Base-by-base conservation (phyloP, 2,797 vertebrate species). In the Acestrorhynchus altus region DNA sequence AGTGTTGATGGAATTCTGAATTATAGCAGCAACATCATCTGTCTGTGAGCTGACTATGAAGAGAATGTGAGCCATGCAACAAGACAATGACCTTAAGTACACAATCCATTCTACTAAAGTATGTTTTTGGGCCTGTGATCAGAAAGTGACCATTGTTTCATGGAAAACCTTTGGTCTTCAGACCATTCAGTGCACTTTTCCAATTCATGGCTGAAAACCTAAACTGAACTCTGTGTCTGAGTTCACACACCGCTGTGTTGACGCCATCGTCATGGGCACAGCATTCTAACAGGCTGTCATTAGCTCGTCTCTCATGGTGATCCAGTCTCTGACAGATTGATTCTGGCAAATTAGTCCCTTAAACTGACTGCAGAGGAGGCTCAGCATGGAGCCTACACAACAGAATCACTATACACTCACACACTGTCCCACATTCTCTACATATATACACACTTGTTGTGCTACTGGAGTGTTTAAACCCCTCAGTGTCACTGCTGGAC, bases 221-320 rank as follows among this genome's bases (percentile, higher is more conserved):
- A 9, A 20, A 8, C 16, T 64, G 60, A 22, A 64, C 35, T 18
- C 2, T 40, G 22, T n/a, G 35, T 39, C 31, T 42, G 35, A 64
- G 39, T 22, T 42, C 40, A 46, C 40, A 52, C 7, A 52, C 47
- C 60, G 60, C 61, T 46, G 22, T 54, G 59, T 56, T 77, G 40
- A 54, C 22, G 13, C 10, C 28, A 57, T 65, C 54, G 60, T 20
- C 13, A 40, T 31, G 15, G n/a, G 52, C 28, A 47, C 40, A 44
- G 24, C 44, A 69, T 76, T 69, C 60, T 64, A 71, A 15, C 71
- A 81, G 65, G 42, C 40, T 71, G 72, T 54, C 57, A 72, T 67
- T 75, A 78, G 42, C 31, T 35, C 56, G 24, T 39, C 20, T 16
- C 44, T 44, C 28, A 7, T 5, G 35, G 56, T n/a, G 20, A 49